Conservation (phyloP, 2,113 vertebrate genomes). For the Percopsis transmontana region DNA sequence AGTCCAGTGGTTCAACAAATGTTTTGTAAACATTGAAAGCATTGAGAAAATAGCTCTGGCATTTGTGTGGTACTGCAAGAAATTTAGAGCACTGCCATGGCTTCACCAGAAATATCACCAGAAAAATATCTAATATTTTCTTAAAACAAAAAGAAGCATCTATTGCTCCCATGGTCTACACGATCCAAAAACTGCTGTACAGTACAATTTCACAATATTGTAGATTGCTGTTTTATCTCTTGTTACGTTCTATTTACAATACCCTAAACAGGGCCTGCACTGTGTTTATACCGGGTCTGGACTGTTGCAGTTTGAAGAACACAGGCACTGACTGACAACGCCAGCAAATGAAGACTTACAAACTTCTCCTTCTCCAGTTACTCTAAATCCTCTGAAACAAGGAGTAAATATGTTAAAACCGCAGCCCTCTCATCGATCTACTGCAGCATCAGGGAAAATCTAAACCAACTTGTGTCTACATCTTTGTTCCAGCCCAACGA, state of each 20-base stretch:
- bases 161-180: slow-evolving; percentile 26
- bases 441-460: slow-evolving; percentile 14
- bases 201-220: slow-evolving; percentile 13
- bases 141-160: slow-evolving; percentile 47
- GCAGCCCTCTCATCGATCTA: slow-evolving; percentile 53
- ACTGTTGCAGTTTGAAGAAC: slow-evolving; percentile 37
- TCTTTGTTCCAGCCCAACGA: slow-evolving; percentile 15
- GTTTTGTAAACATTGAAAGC: slow-evolving; percentile 10
- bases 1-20: neutral
- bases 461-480: slow-evolving; percentile 35
- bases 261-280: slow-evolving; percentile 38
- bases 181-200: slow-evolving; percentile 22
- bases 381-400: slow-evolving; percentile 44
- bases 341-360: slow-evolving; percentile 62
- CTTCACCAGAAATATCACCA: slow-evolving; percentile 1
- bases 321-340: slow-evolving; percentile 55
- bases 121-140: slow-evolving; percentile 9
- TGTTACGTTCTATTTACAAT: slow-evolving; percentile 23
- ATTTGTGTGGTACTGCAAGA: slow-evolving; percentile 6
- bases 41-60: slow-evolving; percentile 3
- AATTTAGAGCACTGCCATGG: slow-evolving; percentile 1
- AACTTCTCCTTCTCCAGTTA: slow-evolving; percentile 43
- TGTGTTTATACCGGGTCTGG: slow-evolving; percentile 48
- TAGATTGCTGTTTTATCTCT: slow-evolving; percentile 37
- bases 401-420: slow-evolving; percentile 46